Base-by-base conservation (phyloP, 2,113 vertebrate genomes). In the Macaca nemestrina region DNA sequence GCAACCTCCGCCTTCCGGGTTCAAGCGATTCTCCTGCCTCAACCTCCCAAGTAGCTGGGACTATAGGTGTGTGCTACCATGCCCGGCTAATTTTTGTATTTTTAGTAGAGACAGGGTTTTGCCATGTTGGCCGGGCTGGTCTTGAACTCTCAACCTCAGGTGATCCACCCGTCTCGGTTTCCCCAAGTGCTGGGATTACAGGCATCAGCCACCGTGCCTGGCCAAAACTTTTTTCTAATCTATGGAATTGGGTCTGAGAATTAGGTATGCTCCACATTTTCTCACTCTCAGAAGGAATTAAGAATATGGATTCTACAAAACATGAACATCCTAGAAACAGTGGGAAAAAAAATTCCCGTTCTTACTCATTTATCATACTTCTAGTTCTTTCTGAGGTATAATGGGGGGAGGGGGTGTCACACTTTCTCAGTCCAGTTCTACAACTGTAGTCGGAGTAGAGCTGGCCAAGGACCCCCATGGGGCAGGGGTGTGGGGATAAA, bases 391-490 rank as follows among this genome's bases (percentile, higher is more conserved):
- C 40, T 48, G n/a, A 30, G 23, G 22, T 2, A 6, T 1, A 35
- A 25, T 7, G 16, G 2, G 3, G 35, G 6, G 68, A 11, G 0
- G 0, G 2, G 17, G 18, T 9, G 32, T n/a, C 27, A 6, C 1
- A 25, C 32, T 18, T 76, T 83, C 35, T 67, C n/a, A 70, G 48
- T 17, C 59, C 25, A 11, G 67, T 13, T 50, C 13, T 9, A 5
- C 5, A 30, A 22, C 38, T 16, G 30, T 0, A 14, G 22, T 67
- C 43, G 82, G 72, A 70, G 38, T 10, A 23, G 61, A 87, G 89
- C 45, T 96, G 89, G 94, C 91, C 92, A 45, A 93, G 88, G 93
- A 94, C 73, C 40, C 95, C 64, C 92, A 75, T 80, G 96, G 79
- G 61, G 13, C 13, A 13, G 1, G 5, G 25, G 25, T 61, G 59